Base-by-base conservation (phyloP, 2,888 invertebrate species). In the Hedychridium roseum region DNA sequence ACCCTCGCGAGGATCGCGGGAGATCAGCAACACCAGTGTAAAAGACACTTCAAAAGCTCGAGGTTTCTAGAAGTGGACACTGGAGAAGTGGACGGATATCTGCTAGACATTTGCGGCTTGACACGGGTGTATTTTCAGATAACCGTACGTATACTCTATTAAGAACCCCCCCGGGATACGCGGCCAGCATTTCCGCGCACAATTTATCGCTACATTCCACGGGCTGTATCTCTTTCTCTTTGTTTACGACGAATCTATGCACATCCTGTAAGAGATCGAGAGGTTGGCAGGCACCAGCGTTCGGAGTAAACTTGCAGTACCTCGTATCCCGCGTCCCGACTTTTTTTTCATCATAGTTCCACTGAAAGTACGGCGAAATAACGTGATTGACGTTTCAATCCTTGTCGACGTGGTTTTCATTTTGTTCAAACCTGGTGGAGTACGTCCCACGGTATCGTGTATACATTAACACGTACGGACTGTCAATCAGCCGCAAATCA, bases 51-150 rank as follows among this genome's bases (percentile, higher is more conserved):
- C n/a, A n/a, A n/a, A n/a, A 31, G 27, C 30, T 45, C 41, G 50
- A 49, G 61, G 40, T 38, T 59, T 64, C 57, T 54, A 43, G 49
- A 47, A 46, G 54, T 48, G 45, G 39, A 34, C 36, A 44, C 39
- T 32, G 40, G 32, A 44, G 47, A 54, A 41, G 51, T 44, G 59
- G 42, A 54, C 52, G 49, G 41, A 21, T 26, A 63, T 50, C 49
- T 61, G 62, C 53, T 55, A 51, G 57, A 47, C 46, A 42, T 42
- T 51, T 54, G 50, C 56, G 52, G 52, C 54, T 53, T 39, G 58
- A 64, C 61, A 62, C 59, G 63, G 57, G 57, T 57, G 58, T 50
- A 65, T 60, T 65, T 55, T 50, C 54, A 30, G 41, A 52, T 43
- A 55, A 61, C 49, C 54, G 64, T 67, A 67, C 50, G 64, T 68